Base-by-base conservation (phyloP, 2,113 vertebrate species). In the Boleophthalmus pectinirostris region DNA sequence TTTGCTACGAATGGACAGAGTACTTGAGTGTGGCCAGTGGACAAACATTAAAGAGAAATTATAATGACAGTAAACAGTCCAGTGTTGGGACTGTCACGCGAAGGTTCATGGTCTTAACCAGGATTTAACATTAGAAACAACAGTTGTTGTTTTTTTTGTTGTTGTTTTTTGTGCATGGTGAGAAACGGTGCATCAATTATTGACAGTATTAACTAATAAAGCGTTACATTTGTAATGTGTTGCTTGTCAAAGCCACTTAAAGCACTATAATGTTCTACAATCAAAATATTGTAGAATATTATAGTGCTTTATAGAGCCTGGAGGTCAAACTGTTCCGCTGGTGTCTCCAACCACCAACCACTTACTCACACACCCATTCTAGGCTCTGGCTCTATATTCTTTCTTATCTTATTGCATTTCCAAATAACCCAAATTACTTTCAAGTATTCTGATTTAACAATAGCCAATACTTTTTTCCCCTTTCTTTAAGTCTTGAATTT, bases 1-100 rank as follows among this genome's bases (percentile, higher is more conserved):
- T 83, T 74, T 9, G 46, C 45, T 87, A 78, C 47, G 80, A 80
- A 85, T 79, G 61, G 75, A 82, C 57, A 29, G 21, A 53, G 57
- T 68, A 70, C 79, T 77, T 71, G 35, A 81, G 49, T 25, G 63
- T 60, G 70, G 69, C 63, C 53, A 83, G 66, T 70, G 49, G 68
- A 77, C 61, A 24, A 70, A 73, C 77, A 66, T 53, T 61, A 25
- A 47, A 80, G 53, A 68, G 64, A 25, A 77, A 75, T 71, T 80
- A 82, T 66, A 67, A 76, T 72, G 47, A 75, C 24, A 5, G 60
- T 45, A 29, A 79, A 70, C 45, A 68, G 54, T 47, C 21, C 10
- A 71, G 66, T 25, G 47, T 43, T 70, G 38, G 46, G 53, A 29
- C 65, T 64, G 57, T 61, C 56, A 61, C 38, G 38, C 23, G 38